Conservation (phyloP, 2,113 vertebrate species). For the Micronisus gabar region DNA sequence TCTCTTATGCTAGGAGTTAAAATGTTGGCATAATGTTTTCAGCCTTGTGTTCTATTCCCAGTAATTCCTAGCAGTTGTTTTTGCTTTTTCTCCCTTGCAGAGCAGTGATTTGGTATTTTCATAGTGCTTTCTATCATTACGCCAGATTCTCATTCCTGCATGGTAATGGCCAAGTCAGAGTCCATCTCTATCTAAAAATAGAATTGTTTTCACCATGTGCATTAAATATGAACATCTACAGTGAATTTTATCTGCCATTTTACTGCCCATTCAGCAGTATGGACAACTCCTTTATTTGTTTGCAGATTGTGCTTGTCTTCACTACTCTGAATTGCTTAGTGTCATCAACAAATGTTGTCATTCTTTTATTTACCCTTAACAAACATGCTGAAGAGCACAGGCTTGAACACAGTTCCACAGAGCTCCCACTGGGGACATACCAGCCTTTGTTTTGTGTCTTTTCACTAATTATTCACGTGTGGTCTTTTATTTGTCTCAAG, state of each 20-base stretch:
- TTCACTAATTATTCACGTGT: neutral
- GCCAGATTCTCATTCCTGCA: neutral
- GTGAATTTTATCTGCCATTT: neutral
- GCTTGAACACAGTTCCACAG: neutral
- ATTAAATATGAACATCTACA: neutral
- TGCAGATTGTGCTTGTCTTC: neutral
- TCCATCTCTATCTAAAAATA: neutral
- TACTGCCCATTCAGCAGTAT: neutral
- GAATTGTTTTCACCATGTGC: neutral
- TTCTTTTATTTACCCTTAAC: neutral
- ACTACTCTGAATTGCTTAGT: neutral
- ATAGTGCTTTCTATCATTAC: rapidly evolving
- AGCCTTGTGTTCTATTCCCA: neutral
- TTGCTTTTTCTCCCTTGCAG: neutral
- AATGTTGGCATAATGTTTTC: neutral
- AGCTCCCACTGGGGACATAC: neutral
- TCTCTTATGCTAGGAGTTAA: neutral
- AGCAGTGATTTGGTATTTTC: neutral
- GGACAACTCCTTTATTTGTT: neutral
- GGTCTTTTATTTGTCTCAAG: neutral
- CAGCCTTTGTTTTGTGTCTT: neutral
- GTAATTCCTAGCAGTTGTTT: neutral
- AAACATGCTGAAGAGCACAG: neutral
- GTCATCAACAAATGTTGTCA: neutral
- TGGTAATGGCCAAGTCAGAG: neutral